Percentiles rank a stretch among this genome's conserved stretches.
phyloP scores from a whole-genome alignment of 2,113 vertebrate genomes.

The Miniopterus natalensis region DNA sequence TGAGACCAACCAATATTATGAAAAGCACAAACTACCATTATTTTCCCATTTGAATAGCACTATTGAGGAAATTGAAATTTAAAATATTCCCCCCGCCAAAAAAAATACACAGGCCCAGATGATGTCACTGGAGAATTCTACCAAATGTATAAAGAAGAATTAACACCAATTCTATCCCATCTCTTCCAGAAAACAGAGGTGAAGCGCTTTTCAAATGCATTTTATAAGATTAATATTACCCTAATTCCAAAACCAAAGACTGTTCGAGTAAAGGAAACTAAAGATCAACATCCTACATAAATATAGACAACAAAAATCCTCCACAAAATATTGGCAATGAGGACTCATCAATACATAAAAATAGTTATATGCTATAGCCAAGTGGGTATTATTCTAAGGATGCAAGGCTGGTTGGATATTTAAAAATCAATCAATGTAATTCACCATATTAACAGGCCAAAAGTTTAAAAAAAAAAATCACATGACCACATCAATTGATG shows the following conservation, averaged over 20 bases:
- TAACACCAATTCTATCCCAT: neutral
- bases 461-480: slow-evolving; percentile 15
- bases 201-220: neutral
- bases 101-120: slow-evolving; percentile 13
- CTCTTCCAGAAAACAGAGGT: neutral
- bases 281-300: neutral
- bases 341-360: slow-evolving; percentile 21
- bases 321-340: slow-evolving; percentile 26
- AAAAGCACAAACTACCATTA: neutral
- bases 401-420: neutral
- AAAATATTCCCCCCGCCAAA: neutral
- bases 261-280: neutral
- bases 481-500: neutral
- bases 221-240: neutral
- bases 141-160: neutral
- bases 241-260: neutral
- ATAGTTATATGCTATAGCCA: neutral
- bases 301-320: neutral
- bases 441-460: neutral
- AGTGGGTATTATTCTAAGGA: slow-evolving; percentile 1
- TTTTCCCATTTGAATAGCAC: neutral
- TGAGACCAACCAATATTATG: neutral
- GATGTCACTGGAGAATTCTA: slow-evolving; percentile 49
- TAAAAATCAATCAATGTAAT: neutral
- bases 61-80: slow-evolving; percentile 52